phyloP scores from a whole-genome alignment of 2,797 vertebrate genomes.

The Cossypha niveicapilla region DNA sequence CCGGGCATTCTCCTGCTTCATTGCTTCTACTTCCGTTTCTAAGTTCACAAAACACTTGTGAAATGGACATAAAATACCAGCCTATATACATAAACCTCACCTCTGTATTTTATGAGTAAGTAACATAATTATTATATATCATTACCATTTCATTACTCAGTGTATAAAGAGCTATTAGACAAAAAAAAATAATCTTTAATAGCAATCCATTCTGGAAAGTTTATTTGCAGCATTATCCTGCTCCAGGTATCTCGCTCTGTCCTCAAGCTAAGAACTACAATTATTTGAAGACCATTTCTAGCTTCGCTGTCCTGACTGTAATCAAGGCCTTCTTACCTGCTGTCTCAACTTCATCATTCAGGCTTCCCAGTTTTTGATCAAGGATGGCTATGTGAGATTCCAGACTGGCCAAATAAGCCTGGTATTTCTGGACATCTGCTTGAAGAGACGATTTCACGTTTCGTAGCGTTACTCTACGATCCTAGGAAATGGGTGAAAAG shows the following conservation, averaged over 20 bases:
- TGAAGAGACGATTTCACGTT: constrained; percentile 81
- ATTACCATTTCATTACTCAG: neutral
- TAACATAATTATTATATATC: neutral
- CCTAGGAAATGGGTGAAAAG: constrained; percentile 69
- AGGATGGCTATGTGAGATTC: constrained; percentile 81
- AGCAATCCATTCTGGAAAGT: neutral
- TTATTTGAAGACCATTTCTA: neutral
- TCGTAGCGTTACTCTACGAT: constrained; percentile 84
- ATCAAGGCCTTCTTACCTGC: constrained; percentile 74
- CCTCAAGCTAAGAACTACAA: neutral
- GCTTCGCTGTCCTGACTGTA: neutral
- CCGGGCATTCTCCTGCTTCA: constrained; percentile 82
- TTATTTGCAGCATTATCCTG: neutral
- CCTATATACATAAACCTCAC: neutral
- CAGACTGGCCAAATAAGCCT: constrained; percentile 81
- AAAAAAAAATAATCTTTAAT: neutral
- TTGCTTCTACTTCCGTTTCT: constrained; percentile 84
- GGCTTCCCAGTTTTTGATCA: constrained; percentile 77
- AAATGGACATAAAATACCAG: neutral
- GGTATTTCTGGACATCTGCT: constrained; percentile 87
- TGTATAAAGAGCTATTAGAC: neutral
- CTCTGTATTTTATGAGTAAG: neutral
- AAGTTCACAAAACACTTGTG: constrained; percentile 9
- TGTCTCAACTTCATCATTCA: constrained; percentile 82
- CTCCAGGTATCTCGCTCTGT: neutral